Evolutionary conservation across 2,113 vertebrate species (phyloP), one percentile per base, ranked within the genome.

Genomic region (Sturnira hondurensis): DNA sequence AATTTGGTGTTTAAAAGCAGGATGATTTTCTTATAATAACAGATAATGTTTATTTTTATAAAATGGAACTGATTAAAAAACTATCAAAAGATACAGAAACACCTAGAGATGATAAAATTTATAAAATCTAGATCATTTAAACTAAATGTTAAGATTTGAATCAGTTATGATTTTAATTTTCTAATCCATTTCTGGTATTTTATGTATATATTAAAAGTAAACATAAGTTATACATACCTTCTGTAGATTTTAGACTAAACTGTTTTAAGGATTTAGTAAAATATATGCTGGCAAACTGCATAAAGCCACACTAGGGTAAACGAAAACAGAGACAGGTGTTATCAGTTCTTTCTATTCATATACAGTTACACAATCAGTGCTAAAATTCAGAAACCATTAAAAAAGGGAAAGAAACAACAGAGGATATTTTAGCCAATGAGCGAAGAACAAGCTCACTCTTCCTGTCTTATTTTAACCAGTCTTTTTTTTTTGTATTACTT

Each of bases 371-470:
- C 13, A 58, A 77, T 94, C 54, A 56, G 56, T 63, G 78, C 36
- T 68, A 82, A 74, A 92, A 92, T 77, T 68, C 4, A 90, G 89
- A 95, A 82, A 71, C n/a, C 38, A 83, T 45, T 67, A 78, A 78
- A 65, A 78, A 78, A 65, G 54, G 80, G 67, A 81, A 76, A 74
- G 31, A 47, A 93, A 86, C 22, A 89, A 86, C 43, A 87, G 68
- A 47, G 80, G 71, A 96, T 63, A 91, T 92, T 95, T 96, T 96
- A 93, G 70, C 70, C 84, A 77, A 78, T 41, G 67, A 50, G 71
- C 71, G 74, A 58, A 97, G 17, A 95, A 94, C n/a, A 93, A 76
- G 93, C 33, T 97, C 74, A 96, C 31, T 95, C 31, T 33, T 81
- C 68, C 14, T 61, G 65, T 96, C 86, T 80, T 96, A 88, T 73